Base-by-base conservation (phyloP, 2,113 vertebrate genomes). In the Tympanuchus pallidicinctus region DNA sequence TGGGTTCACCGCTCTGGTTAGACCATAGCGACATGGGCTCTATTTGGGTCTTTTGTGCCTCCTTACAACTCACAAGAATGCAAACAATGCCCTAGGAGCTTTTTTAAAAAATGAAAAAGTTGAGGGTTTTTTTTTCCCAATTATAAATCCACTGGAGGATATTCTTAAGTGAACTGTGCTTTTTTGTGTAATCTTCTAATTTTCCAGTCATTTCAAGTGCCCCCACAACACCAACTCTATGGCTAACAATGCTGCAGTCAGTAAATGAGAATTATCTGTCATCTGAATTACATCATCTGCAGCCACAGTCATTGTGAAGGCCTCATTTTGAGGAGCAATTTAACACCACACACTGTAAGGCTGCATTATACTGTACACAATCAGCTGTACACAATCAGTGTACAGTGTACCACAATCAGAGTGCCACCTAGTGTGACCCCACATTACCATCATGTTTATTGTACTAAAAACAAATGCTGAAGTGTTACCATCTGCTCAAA, bases 371-470 rank as follows among this genome's bases (percentile, higher is more conserved):
- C 85, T 84, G 83, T 54, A 80, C 71, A 82, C 59, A 95, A 88
- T 70, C 82, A 15, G 27, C 85, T 84, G 83, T 54, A 80, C 71
- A 82, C 59, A 95, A 88, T 70, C 82, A 15, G 27, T 92, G 38
- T 4, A 25, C 43, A 85, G 73, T 72, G 80, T 85, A 42, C 64
- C 86, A 89, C 76, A 89, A 86, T 88, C 70, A 90, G 92, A 96
- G 94, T 96, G 97, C 98, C 97, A 96, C 81, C 97, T 97, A 97
- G 96, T 74, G 97, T 82, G 89, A 86, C 65, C 6, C 66, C 14
- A 0, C 0, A 1, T 11, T 69, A 76, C 65, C 48, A 34, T 32
- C 0, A 0, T 59, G 18, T n/a, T 30, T 30, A 45, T 6, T 19
- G 24, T 30, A 32, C 60, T 50, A 25, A 60, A 54, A 74, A 85